These are phyloP conservation scores for Aegithalos caudatus DNA, from an alignment of 2,113 vertebrate genomes.

Conservation along the genomic window DNA sequence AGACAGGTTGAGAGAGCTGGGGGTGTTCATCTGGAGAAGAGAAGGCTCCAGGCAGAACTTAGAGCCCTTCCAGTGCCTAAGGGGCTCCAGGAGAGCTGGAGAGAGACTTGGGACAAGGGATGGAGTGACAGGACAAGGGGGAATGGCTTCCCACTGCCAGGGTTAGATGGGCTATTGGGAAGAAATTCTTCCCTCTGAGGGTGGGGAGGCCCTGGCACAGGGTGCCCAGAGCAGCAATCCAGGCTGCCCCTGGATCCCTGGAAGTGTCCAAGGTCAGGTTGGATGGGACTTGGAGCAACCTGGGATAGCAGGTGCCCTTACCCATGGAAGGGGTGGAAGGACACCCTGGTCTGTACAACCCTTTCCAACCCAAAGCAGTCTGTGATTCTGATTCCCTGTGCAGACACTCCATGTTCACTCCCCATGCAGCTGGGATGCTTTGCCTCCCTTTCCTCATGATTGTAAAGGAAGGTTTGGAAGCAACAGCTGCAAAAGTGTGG, in stretches of 20 bases:
- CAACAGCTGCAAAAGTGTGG: neutral
- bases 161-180: no score
- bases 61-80: neutral
- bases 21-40: fast-evolving
- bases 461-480: neutral
- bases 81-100: neutral
- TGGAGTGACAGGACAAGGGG: fast-evolving
- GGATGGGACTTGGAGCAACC: fast-evolving
- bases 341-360: neutral
- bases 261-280: fast-evolving
- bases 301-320: fast-evolving
- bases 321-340: neutral
- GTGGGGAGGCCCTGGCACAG: fast-evolving
- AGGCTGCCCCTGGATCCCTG: neutral
- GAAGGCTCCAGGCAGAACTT: neutral
- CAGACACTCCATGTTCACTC: fast-evolving
- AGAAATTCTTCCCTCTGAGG: fast-evolving
- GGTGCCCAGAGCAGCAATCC: neutral
- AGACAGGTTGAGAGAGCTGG: neutral
- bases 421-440: fast-evolving
- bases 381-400: neutral
- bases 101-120: neutral
- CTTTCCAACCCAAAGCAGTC: neutral
- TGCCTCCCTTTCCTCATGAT: fast-evolving
- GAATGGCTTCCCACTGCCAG: neutral